Base-by-base conservation (phyloP, 2,888 invertebrate genomes). In the Octonoba sinensis region DNA sequence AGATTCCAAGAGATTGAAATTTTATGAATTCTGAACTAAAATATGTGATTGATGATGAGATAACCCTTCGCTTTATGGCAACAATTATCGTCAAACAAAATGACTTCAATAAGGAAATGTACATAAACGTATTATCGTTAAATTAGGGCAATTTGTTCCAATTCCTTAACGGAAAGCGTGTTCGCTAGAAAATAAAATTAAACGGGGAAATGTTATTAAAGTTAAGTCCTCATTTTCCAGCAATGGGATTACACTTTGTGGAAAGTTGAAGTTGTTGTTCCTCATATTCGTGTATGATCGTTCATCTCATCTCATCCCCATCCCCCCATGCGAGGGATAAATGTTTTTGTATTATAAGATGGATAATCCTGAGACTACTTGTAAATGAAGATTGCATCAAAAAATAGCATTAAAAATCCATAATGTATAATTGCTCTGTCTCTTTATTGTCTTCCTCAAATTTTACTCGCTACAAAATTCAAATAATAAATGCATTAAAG, bases 341-440 rank as follows among this genome's bases (percentile, higher is more conserved):
- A 72, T 60, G 78, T 79, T 79, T 79, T 79, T 79, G 78, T 79
- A 79, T 66, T 60, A 79, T 79, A 79, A 79, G 66, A 65, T 59
- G 59, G 36, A 75, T 72, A 60, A 72, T 49, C 78, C 78, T 57
- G 56, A 66, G 70, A 70, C 65, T 72, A 79, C 71, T 78, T 79
- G 78, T 79, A 79, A 79, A 79, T 79, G 78, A 79, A 72, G 71
- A 65, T 64, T 79, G 67, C 65, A 72, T 72, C 57, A 79, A 72
- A 79, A 71, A 71, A 72, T 79, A 79, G 78, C 78, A 79, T 79
- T 79, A 79, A 79, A 79, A 77, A 59, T 79, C 66, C 66, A 79
- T 56, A 79, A 79, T 72, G 78, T 79, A 72, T 36, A 13, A n/a
- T 46, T 54, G 6, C 18, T 51, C 49, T 75, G 62, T 70, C 47